Evolutionary conservation across 2,888 invertebrate genomes (phyloP).

Genomic region (Calameuta idolon): DNA sequence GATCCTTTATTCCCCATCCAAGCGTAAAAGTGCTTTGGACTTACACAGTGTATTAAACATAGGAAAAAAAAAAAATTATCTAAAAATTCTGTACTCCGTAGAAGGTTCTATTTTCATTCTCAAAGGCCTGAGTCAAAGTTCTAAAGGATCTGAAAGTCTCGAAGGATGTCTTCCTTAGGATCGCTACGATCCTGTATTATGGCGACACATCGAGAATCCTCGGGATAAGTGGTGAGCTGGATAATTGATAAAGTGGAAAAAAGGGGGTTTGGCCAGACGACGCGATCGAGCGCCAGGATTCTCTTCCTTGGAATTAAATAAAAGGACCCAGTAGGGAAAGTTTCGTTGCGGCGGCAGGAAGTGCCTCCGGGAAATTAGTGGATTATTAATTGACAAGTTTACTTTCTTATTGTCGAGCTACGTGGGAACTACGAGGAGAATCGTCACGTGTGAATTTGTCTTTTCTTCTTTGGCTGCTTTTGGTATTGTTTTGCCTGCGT

Average conservation of each 20-base stretch:
- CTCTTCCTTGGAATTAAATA: conserved; percentile 38
- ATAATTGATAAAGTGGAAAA: background rate
- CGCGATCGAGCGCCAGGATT: background rate
- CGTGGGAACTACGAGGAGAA: background rate
- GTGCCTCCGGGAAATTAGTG: conserved; percentile 33
- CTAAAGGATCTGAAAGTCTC: background rate
- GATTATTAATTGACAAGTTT: conserved; percentile 59
- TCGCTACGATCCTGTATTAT: background rate
- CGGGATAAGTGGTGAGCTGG: background rate
- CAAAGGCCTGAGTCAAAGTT: background rate
- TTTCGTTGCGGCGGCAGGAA: background rate
- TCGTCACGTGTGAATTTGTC: background rate
- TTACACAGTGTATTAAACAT: background rate
- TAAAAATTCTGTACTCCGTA: background rate
- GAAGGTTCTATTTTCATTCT: background rate
- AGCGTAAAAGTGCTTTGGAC: conserved; percentile 1
- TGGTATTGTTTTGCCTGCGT: background rate
- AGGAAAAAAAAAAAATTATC: background rate
- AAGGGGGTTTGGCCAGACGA: background rate
- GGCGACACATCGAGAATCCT: background rate
- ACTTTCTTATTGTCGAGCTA: conserved; percentile 26
- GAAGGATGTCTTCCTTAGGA: background rate
- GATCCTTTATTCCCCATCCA: conserved; percentile 36
- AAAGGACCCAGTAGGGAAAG: conserved; percentile 28
- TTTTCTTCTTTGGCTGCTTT: background rate